A percentile compares a stretch with the other conserved stretches of the same genome.
Evolutionary conservation across 2,113 vertebrate species (phyloP).

Genomic region (Ginglymostoma cirratum): DNA sequence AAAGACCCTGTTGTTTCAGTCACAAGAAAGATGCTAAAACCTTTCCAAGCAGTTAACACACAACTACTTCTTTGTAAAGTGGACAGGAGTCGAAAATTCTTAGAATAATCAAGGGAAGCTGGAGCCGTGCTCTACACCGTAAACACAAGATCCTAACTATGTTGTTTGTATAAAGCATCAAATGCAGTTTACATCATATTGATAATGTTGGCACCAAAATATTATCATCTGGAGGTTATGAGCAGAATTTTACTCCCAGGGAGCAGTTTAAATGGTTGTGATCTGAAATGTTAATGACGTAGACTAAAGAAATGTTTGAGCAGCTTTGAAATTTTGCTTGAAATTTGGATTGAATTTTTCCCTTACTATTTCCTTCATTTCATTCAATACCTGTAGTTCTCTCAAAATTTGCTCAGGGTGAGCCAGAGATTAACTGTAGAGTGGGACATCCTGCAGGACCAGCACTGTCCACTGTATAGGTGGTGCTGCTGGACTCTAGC

Average conservation of each 20-base stretch:
- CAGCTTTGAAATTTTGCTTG: background rate
- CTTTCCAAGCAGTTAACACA: slow-evolving; percentile 5
- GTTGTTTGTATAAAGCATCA: background rate
- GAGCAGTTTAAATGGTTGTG: background rate
- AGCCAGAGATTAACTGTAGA: background rate
- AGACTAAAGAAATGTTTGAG: background rate
- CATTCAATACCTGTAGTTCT: background rate
- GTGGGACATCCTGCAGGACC: too few species aligned
- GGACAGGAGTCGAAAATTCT: background rate
- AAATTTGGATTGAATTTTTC: background rate
- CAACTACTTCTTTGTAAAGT: background rate
- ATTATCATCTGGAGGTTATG: background rate
- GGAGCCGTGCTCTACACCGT: background rate
- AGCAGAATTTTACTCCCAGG: background rate
- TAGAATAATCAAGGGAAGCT: slow-evolving; percentile 3
- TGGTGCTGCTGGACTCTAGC: too few species aligned
- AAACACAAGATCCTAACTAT: background rate
- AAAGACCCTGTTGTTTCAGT: slow-evolving; percentile 19
- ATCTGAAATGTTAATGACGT: background rate
- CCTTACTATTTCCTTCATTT: background rate
- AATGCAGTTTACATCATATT: background rate
- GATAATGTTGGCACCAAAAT: background rate
- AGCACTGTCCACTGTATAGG: too few species aligned
- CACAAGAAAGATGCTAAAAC: slow-evolving; percentile 22
- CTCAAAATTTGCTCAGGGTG: background rate